These are phyloP conservation scores for Pitta sordida DNA, from an alignment of 2,113 vertebrate species.

Conservation along the genomic window DNA sequence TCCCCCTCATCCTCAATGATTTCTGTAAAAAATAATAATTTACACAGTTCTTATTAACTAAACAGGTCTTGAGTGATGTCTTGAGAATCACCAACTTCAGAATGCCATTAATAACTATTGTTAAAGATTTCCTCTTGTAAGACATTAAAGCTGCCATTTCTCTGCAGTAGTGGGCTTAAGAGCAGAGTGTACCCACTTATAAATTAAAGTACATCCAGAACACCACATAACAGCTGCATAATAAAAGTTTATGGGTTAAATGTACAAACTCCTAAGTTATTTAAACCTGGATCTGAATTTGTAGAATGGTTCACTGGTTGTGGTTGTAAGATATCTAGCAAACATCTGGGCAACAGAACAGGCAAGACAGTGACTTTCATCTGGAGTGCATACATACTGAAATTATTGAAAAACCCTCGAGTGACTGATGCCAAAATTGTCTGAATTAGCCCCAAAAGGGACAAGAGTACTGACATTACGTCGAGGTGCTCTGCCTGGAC, in stretches of 20 bases:
- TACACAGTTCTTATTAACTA: background rate
- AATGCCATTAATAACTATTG: background rate
- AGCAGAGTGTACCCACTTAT: background rate
- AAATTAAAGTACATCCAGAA: background rate
- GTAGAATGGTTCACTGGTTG: background rate
- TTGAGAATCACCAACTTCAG: background rate
- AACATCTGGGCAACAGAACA: background rate
- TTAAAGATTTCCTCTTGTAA: background rate
- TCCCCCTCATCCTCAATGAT: constrained; percentile 26
- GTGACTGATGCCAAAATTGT: background rate
- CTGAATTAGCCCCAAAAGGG: background rate
- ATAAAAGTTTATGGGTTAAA: background rate
- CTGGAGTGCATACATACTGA: background rate
- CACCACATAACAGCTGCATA: background rate
- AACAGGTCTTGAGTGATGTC: background rate
- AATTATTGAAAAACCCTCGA: background rate
- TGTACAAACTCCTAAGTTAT: background rate
- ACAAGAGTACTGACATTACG: background rate
- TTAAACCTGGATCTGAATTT: background rate
- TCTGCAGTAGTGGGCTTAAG: background rate
- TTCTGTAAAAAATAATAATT: background rate
- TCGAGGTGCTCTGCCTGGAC: background rate
- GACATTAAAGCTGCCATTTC: background rate
- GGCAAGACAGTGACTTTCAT: background rate
- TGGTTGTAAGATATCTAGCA: background rate